A percentile compares a stretch with the other conserved stretches of the same genome.
Conservation (phyloP, 2,113 vertebrate genomes). For the Xiphophorus maculatus region DNA sequence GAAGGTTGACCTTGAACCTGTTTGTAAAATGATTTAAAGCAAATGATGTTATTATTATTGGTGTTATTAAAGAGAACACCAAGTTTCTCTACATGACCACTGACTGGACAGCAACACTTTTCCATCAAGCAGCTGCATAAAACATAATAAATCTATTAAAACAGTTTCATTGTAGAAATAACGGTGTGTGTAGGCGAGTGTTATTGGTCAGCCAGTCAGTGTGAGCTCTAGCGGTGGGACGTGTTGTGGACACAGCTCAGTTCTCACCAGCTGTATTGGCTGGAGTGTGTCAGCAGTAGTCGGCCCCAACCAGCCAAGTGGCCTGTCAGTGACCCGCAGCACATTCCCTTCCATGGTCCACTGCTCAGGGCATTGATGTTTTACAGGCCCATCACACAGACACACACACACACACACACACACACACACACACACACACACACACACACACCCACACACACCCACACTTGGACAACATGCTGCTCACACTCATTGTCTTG, state of each 20-base stretch:
- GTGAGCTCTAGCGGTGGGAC: neutral
- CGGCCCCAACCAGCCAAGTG: slow-evolving; percentile 38
- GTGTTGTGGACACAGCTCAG: slow-evolving; percentile 37
- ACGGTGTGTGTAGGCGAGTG: neutral
- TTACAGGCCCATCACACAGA: slow-evolving; percentile 23
- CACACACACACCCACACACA: slow-evolving; percentile 25
- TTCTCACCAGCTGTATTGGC: slow-evolving; percentile 13
- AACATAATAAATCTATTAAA: neutral
- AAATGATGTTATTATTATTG: too few species aligned
- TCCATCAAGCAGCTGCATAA: neutral
- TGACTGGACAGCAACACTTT: too few species aligned
- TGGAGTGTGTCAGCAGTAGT: slow-evolving; percentile 27
- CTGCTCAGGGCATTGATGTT: slow-evolving; percentile 37
- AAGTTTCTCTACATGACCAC: too few species aligned
- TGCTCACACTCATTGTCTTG: slow-evolving; percentile 32
- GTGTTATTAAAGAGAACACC: too few species aligned
- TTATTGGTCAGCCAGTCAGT: neutral
- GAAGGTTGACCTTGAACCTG: too few species aligned
- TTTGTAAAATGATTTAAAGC: too few species aligned
- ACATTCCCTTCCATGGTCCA: slow-evolving; percentile 39
- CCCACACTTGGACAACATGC: slow-evolving; percentile 6
- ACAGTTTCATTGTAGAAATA: neutral
- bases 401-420: slow-evolving; percentile 30
- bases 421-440: slow-evolving; percentile 27
- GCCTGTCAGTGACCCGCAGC: slow-evolving; percentile 46